Evolutionary conservation across 2,797 vertebrate genomes (phyloP).

Genomic region (Halcyon smyrnensis): DNA sequence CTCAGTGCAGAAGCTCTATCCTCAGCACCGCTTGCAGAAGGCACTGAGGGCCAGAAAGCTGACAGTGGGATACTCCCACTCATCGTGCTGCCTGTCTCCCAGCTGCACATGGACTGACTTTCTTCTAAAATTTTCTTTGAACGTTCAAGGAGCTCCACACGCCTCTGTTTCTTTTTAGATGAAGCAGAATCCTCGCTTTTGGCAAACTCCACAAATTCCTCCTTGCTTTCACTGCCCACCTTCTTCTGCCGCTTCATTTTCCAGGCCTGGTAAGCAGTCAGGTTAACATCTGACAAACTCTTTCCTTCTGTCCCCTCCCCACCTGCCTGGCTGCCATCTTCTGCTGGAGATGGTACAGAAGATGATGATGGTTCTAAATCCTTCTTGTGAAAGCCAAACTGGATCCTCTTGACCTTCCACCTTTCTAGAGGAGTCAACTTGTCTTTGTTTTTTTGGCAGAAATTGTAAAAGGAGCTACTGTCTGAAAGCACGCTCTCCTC

Average conservation of each 20-base stretch:
- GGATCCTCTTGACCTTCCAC: constrained; percentile 95
- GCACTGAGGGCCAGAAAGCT: constrained; percentile 85
- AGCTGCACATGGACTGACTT: constrained; percentile 90
- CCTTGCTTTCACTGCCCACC: constrained; percentile 85
- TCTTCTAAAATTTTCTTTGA: constrained; percentile 90
- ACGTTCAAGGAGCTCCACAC: constrained; percentile 90
- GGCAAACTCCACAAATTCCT: constrained; percentile 87
- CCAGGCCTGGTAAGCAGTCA: constrained; percentile 95
- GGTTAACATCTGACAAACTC: constrained; percentile 82
- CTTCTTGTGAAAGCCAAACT: constrained; percentile 96
- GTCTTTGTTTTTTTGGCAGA: constrained; percentile 93
- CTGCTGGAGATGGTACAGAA: constrained; percentile 69
- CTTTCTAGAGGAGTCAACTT: constrained; percentile 91
- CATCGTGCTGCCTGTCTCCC: constrained; percentile 84
- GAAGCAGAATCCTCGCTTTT: constrained; percentile 83
- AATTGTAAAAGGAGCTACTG: constrained; percentile 90
- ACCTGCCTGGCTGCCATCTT: constrained; percentile 48
- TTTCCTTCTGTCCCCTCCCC: constrained; percentile 61
- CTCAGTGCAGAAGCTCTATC: constrained; percentile 88
- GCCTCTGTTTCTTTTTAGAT: constrained; percentile 86
- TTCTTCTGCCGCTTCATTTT: constrained; percentile 91
- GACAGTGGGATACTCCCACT: constrained; percentile 88
- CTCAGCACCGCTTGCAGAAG: constrained; percentile 74
- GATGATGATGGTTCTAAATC: constrained; percentile 79
- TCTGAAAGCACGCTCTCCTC: constrained; percentile 88